phyloP scores from a whole-genome alignment of 2,888 invertebrate species.

The Epicampocera succincta region DNA sequence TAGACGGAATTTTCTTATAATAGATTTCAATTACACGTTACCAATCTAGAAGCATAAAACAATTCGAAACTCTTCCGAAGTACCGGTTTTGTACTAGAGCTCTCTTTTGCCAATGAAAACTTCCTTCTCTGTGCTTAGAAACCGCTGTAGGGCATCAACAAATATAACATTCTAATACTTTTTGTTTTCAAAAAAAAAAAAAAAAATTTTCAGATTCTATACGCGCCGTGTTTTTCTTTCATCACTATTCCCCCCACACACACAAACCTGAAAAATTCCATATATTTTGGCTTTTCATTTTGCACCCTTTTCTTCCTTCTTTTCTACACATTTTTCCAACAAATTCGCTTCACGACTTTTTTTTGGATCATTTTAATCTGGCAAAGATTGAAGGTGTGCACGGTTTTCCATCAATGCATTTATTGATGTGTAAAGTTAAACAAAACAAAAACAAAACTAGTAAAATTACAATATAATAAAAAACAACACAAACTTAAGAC shows the following conservation, averaged over 20 bases:
- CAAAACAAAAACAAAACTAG: no score
- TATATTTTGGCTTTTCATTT: neutral
- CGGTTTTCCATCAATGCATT: constrained; percentile 40
- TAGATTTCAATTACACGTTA: no score
- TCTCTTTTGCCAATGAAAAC: no score
- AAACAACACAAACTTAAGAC: constrained; percentile 19
- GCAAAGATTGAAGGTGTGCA: constrained; percentile 54
- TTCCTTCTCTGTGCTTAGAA: no score
- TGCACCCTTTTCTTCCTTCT: neutral
- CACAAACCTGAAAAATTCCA: neutral
- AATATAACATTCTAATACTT: neutral
- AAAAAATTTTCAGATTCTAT: constrained; percentile 4
- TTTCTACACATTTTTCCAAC: constrained; percentile 23
- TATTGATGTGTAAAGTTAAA: constrained; percentile 39
- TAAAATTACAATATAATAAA: no score
- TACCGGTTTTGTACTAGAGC: no score
- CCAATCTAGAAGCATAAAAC: no score
- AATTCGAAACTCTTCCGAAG: no score
- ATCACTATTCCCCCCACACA: constrained; percentile 15
- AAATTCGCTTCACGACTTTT: neutral
- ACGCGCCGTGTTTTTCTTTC: constrained; percentile 58
- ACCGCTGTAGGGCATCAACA: constrained; percentile 5
- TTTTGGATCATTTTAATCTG: constrained; percentile 24
- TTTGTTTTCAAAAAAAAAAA: neutral
- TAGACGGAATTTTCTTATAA: no score